These are phyloP conservation scores for Chiloscyllium punctatum DNA, from an alignment of 2,797 vertebrate species.

Conservation along the genomic window DNA sequence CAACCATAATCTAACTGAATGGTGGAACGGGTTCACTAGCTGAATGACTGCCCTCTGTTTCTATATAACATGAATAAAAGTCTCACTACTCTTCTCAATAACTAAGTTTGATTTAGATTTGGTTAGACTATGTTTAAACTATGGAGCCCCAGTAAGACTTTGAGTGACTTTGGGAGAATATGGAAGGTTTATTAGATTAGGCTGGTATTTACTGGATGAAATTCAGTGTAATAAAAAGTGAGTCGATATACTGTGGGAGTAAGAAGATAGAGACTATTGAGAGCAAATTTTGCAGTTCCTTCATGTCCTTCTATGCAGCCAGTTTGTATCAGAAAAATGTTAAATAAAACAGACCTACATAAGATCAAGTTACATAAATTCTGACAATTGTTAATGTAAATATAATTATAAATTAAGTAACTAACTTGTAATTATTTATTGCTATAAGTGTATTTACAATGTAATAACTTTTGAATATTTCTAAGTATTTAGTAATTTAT, in stretches of 20 bases:
- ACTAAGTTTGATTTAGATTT: background rate
- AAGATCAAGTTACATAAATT: too few species aligned
- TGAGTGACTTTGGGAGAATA: background rate
- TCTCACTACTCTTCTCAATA: background rate
- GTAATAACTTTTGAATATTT: too few species aligned
- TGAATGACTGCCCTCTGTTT: background rate
- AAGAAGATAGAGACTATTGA: background rate
- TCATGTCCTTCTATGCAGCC: background rate
- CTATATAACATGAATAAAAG: background rate
- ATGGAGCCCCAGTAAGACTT: background rate
- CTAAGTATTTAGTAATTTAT: too few species aligned
- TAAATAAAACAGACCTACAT: too few species aligned
- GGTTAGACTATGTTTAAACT: background rate
- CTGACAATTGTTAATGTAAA: too few species aligned
- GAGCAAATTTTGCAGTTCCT: background rate
- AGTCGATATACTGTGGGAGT: background rate
- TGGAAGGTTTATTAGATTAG: background rate
- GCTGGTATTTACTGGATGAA: background rate
- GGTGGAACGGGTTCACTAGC: background rate
- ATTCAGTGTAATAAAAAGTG: background rate
- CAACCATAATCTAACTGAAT: background rate
- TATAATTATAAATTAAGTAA: too few species aligned
- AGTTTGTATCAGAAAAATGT: background rate
- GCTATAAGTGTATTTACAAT: too few species aligned
- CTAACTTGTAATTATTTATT: too few species aligned